Conservation (phyloP, 1,140 invertebrate species). For the Macrosteles quadrilineatus region DNA sequence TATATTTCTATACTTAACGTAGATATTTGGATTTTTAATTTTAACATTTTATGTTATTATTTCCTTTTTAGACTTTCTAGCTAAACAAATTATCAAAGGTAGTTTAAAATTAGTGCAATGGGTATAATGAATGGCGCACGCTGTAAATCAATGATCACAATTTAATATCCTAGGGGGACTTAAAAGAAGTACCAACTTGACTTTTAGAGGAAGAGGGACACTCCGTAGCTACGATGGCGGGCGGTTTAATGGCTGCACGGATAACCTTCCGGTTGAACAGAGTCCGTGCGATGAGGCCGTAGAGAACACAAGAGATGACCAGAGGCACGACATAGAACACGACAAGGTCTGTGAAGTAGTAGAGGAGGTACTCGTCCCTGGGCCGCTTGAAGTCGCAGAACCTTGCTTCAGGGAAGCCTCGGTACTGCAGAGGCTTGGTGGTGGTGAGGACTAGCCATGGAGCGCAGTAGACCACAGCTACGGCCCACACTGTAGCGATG, state of each 20-base stretch:
- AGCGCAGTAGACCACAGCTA: conserved; percentile 56
- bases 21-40: too few species aligned
- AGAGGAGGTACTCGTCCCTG: conserved; percentile 56
- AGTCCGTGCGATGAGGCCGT: conserved; percentile 59
- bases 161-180: too few species aligned
- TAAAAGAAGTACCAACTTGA: conserved; percentile 24
- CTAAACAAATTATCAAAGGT: background rate
- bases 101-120: background rate
- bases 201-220: conserved; percentile 28
- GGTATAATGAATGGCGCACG: too few species aligned
- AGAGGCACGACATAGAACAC: conserved; percentile 64
- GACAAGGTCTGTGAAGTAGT: conserved; percentile 61
- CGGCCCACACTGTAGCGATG: conserved; percentile 60
- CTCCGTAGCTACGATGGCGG: conserved; percentile 4
- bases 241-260: background rate
- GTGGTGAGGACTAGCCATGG: conserved; percentile 58
- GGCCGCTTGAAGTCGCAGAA: conserved; percentile 56
- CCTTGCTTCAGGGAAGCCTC: conserved; percentile 49
- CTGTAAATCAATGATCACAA: too few species aligned
- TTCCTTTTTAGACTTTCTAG: background rate
- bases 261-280: conserved; percentile 46
- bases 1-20: too few species aligned
- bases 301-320: conserved; percentile 57
- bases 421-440: conserved; percentile 48
- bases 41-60: too few species aligned